Percentiles rank a stretch among this genome's conserved stretches.
Evolutionary conservation across 1,140 invertebrate species (phyloP).

Genomic region (Riptortus pedestris): DNA sequence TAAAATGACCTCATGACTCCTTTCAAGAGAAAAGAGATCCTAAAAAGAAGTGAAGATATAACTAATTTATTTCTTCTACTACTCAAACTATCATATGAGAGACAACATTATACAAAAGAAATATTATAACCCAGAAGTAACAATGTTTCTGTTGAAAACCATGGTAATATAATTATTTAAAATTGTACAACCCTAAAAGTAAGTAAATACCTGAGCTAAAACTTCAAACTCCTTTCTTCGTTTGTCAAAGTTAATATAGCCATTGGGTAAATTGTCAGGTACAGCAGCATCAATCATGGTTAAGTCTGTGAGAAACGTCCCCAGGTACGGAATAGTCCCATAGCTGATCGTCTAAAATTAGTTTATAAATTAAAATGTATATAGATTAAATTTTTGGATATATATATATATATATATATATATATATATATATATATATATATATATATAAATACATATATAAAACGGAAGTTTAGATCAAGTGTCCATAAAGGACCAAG

Average conservation of each 20-base stretch:
- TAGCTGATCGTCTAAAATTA: conserved; percentile 57
- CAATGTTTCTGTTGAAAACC: too few species aligned
- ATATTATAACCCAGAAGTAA: too few species aligned
- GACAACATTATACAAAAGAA: too few species aligned
- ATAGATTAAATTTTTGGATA: neutral
- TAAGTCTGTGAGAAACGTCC: conserved; percentile 94
- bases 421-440: neutral
- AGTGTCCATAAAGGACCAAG: neutral
- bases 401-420: neutral
- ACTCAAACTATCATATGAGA: too few species aligned
- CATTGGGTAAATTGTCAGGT: conserved; percentile 71
- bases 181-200: too few species aligned
- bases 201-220: conserved; percentile 71
- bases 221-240: conserved; percentile 97
- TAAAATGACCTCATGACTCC: too few species aligned
- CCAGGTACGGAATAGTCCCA: conserved; percentile 95
- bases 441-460: neutral
- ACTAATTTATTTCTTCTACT: too few species aligned
- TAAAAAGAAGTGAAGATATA: too few species aligned
- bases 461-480: neutral
- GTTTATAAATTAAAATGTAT: conserved; percentile 23
- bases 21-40: too few species aligned
- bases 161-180: too few species aligned
- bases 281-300: conserved; percentile 98
- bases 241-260: conserved; percentile 97